Evolutionary conservation across 1,140 invertebrate genomes (phyloP).

Genomic region (Mercenaria mercenaria): DNA sequence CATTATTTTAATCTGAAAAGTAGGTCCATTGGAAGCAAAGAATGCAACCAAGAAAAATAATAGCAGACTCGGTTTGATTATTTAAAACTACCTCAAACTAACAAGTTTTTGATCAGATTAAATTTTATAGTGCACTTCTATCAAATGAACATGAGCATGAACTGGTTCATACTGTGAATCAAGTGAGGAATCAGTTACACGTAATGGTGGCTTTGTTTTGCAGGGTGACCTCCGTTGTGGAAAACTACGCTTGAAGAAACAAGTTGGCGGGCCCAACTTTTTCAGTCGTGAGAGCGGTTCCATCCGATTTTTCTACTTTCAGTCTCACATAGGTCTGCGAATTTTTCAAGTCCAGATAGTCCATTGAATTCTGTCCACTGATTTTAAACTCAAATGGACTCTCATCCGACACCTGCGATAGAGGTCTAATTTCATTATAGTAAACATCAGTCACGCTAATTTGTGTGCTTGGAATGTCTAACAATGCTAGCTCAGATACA

Average conservation of each 20-base stretch:
- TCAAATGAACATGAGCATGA: too few species aligned
- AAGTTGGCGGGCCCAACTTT: not conserved
- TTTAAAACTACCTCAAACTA: too few species aligned
- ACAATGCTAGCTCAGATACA: slow-evolving; percentile 25
- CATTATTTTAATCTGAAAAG: too few species aligned
- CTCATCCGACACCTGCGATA: too few species aligned
- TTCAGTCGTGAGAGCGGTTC: not conserved
- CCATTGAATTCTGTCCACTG: slow-evolving; percentile 42
- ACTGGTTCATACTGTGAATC: not conserved
- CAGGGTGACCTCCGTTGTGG: not conserved
- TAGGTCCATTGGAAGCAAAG: too few species aligned
- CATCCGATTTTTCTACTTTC: slow-evolving; percentile 33
- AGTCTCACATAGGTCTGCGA: slow-evolving; percentile 29
- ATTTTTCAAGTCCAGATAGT: slow-evolving; percentile 52
- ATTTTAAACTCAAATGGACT: slow-evolving; percentile 58
- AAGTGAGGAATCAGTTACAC: not conserved
- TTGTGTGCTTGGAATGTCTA: slow-evolving; percentile 43
- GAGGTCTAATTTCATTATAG: slow-evolving; percentile 47
- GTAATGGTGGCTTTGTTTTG: slow-evolving; percentile 35
- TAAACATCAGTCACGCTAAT: slow-evolving; percentile 18
- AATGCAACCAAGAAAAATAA: too few species aligned
- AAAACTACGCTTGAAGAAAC: slow-evolving; percentile 38
- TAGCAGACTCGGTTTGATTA: too few species aligned
- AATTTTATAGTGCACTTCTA: too few species aligned
- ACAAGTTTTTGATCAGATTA: too few species aligned